These are phyloP conservation scores for Leucania comma DNA, from an alignment of 2,888 invertebrate genomes.

Conservation along the genomic window DNA sequence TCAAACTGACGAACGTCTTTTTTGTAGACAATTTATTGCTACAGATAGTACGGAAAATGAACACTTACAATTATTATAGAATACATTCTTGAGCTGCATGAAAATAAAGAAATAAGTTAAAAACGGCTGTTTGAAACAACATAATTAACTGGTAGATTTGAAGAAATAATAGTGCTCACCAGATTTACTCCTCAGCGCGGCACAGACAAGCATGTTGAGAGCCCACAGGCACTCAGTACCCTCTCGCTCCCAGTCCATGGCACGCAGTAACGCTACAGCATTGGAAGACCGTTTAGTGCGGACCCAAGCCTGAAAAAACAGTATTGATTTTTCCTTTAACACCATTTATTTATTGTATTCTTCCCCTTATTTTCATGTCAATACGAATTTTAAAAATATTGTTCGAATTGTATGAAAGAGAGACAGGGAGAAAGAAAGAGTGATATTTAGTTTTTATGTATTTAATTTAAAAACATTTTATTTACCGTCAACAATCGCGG, in stretches of 20 bases:
- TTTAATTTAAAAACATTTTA: background rate
- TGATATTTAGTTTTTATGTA: background rate
- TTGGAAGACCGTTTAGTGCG: slow-evolving; percentile 77
- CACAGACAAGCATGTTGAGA: slow-evolving; percentile 89
- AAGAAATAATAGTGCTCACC: slow-evolving; percentile 57
- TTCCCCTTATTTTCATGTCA: no score
- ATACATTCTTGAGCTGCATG: background rate
- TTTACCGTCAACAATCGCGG: slow-evolving; percentile 80
- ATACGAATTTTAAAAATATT: no score
- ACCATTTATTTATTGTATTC: no score
- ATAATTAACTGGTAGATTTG: background rate
- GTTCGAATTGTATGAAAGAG: no score
- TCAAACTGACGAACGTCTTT: no score
- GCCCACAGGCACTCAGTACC: slow-evolving; percentile 94
- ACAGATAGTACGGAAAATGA: background rate
- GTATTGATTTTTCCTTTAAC: no score
- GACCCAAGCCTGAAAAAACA: slow-evolving; percentile 78
- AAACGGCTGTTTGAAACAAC: background rate
- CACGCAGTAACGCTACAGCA: slow-evolving; percentile 84
- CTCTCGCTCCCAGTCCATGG: slow-evolving; percentile 95
- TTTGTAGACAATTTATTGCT: no score
- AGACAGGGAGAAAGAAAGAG: no score
- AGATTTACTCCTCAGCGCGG: slow-evolving; percentile 72
- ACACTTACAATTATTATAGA: background rate
- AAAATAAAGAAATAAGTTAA: background rate